Evolutionary conservation across 2,888 invertebrate genomes (phyloP), one percentile per base, ranked within the genome.

Genomic region (Nymphalis polychloros): DNA sequence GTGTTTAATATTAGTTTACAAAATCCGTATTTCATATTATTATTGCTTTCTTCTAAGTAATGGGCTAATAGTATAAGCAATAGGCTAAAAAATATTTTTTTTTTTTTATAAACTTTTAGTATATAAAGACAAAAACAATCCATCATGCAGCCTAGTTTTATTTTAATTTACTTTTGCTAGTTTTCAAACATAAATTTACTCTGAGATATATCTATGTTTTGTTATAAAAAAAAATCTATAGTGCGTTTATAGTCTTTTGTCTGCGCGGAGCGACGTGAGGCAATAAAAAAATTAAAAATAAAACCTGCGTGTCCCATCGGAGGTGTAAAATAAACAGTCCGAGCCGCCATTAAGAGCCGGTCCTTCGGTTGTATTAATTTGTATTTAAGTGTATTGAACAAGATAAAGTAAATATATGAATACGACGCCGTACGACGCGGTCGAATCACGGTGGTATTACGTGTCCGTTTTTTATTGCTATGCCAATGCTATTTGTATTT

Each of bases 311-410:
- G 91, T 89, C 85, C 85, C 90, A 85, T 85, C 85, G 77, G 85
- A 91, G 91, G 89, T 92, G 92, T 92, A 88, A 91, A 92, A 91
- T 92, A 92, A 92, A 92, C 91, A 92, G 85, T 84, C 86, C 79
- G 78, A 79, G 77, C 83, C 82, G 86, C 92, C 89, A 90, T 92
- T 90, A 92, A 87, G 90, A 81, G 77, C 85, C 84, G 86, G 86
- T 86, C 86, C 89, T 86, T 84, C 79, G 86, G 82, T 87, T 92
- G 92, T 92, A 92, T 92, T 92, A 92, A 92, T 92, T 92, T 92
- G 92, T 92, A 92, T 92, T 92, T 90, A 92, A 92, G 92, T 91
- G 91, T 92, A 92, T 88, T 90, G 89, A 87, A 91, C 92, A 92
- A 91, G 92, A 92, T 92, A 92, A 92, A 89, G 83, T 86, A 87